Evolutionary conservation across 2,797 vertebrate species (phyloP).

Genomic region (Ispidina picta): DNA sequence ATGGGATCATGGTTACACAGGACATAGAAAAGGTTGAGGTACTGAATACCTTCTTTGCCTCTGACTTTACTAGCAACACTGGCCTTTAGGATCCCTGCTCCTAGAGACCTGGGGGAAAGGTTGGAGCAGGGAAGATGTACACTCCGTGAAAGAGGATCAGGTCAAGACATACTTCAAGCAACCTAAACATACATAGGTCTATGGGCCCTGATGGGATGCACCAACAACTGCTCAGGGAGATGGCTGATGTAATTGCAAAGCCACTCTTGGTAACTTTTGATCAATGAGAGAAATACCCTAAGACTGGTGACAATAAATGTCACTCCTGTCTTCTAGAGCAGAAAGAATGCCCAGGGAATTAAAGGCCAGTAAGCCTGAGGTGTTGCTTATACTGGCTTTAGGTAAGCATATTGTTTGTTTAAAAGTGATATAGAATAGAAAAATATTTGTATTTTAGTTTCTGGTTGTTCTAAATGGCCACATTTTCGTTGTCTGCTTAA

Average conservation of each 20-base stretch:
- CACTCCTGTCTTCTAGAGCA: background rate
- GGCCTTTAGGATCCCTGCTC: background rate
- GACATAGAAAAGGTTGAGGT: background rate
- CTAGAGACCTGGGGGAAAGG: background rate
- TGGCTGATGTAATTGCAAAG: background rate
- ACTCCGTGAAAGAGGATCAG: background rate
- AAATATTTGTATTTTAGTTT: background rate
- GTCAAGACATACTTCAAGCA: background rate
- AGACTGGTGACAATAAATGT: background rate
- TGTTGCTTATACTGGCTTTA: background rate
- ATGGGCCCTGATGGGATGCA: rapidly evolving
- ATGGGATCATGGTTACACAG: background rate
- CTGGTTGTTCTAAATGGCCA: background rate
- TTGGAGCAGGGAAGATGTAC: background rate
- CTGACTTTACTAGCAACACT: background rate
- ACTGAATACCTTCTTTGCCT: background rate
- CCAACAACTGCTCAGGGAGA: background rate
- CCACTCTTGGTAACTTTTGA: background rate
- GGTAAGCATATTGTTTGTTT: background rate
- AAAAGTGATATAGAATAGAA: background rate
- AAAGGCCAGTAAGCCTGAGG: background rate
- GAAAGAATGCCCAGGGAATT: background rate
- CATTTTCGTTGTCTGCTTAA: background rate
- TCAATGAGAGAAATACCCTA: background rate
- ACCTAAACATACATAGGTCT: background rate